Evolutionary conservation across 1,140 invertebrate species (phyloP).

Genomic region (Oryctes rhinoceros): DNA sequence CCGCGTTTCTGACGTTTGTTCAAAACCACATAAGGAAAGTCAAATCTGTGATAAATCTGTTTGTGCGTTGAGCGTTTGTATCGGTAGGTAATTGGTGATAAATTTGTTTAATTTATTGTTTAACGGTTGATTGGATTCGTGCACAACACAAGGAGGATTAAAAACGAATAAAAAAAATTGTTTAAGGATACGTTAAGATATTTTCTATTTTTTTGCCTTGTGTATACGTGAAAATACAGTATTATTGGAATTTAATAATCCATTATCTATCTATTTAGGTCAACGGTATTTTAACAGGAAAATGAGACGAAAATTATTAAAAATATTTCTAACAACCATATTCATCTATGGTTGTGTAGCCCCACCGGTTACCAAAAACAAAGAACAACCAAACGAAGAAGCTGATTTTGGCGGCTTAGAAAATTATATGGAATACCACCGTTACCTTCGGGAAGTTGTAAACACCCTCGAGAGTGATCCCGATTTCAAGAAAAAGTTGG

Average conservation of each 20-base stretch:
- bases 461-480: slow-evolving; percentile 84
- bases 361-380: slow-evolving; percentile 56
- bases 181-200: too few species aligned
- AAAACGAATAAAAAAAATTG: too few species aligned
- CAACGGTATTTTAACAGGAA: neutral
- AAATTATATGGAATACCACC: slow-evolving; percentile 77
- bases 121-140: too few species aligned
- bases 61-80: too few species aligned
- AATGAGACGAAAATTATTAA: neutral
- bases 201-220: too few species aligned
- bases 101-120: too few species aligned
- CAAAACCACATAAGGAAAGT: neutral
- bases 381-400: slow-evolving; percentile 47
- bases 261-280: neutral
- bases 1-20: neutral
- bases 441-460: slow-evolving; percentile 88
- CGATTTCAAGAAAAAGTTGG: slow-evolving; percentile 81
- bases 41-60: neutral
- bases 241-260: neutral
- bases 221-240: too few species aligned
- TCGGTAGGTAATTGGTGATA: neutral
- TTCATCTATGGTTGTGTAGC: slow-evolving; percentile 50
- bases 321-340: slow-evolving; percentile 16
- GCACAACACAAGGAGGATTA: too few species aligned
- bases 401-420: slow-evolving; percentile 51